Conservation (phyloP, 2,113 vertebrate species). For the Daubentonia madagascariensis region DNA sequence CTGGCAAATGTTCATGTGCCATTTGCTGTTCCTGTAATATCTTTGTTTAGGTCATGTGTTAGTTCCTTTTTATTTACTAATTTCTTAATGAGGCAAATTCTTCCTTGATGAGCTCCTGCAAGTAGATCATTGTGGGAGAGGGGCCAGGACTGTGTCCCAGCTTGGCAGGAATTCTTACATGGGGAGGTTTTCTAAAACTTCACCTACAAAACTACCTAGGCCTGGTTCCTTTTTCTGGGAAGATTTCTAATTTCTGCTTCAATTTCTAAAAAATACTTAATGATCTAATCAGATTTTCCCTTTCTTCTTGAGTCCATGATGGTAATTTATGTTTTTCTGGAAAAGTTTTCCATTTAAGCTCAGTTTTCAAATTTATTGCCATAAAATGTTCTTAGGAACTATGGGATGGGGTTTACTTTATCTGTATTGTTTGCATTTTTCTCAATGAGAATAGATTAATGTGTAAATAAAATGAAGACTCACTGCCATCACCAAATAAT, state of each 20-base stretch:
- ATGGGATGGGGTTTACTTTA: background rate
- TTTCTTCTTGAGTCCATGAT: background rate
- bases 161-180: background rate
- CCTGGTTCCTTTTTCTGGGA: background rate
- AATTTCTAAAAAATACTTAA: background rate
- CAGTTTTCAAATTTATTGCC: background rate
- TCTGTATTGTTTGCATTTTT: background rate
- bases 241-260: constrained; percentile 11
- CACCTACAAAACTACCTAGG: background rate
- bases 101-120: background rate
- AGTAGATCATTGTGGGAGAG: background rate
- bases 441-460: background rate
- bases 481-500: background rate
- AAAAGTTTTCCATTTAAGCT: background rate
- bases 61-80: background rate
- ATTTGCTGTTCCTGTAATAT: background rate
- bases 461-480: background rate
- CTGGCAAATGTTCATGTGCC: background rate
- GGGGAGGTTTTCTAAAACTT: background rate
- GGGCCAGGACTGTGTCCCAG: background rate
- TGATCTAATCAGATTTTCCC: constrained; percentile 57
- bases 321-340: background rate
- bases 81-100: background rate
- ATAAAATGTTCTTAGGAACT: background rate
- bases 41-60: background rate